Conservation (phyloP, 2,888 invertebrate species). For the Tortricodes alternella region DNA sequence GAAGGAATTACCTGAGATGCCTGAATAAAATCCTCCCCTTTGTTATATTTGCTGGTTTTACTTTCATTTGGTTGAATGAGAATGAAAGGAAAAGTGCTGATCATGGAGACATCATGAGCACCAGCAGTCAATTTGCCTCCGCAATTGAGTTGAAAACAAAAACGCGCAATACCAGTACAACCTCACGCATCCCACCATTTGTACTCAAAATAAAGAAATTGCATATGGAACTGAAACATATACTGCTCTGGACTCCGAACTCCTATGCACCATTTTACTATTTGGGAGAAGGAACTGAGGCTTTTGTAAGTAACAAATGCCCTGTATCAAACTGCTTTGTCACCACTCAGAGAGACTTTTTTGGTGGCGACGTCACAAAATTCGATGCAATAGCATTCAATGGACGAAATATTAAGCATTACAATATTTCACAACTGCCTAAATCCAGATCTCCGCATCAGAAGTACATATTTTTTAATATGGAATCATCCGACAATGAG, state of each 20-base stretch:
- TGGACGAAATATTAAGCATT: conserved; percentile 50
- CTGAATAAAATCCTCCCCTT: too few relatives aligned
- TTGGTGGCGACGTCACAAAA: conserved; percentile 50
- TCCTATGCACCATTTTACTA: conserved; percentile 58
- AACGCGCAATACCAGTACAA: too few relatives aligned
- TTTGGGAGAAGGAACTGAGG: conserved; percentile 55
- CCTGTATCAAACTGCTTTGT: conserved; percentile 63
- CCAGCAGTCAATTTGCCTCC: too few relatives aligned
- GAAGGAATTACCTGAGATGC: too few relatives aligned
- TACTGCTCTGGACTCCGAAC: conserved; percentile 60
- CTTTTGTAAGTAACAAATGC: conserved; percentile 64
- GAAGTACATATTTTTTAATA: conserved; percentile 66
- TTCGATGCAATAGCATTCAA: conserved; percentile 69
- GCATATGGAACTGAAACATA: too few relatives aligned
- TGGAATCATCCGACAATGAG: conserved; percentile 68
- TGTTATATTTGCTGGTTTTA: too few relatives aligned
- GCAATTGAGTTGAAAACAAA: too few relatives aligned
- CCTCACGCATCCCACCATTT: too few relatives aligned
- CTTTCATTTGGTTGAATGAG: too few relatives aligned
- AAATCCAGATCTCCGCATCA: conserved; percentile 52
- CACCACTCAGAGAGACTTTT: conserved; percentile 50
- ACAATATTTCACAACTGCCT: conserved; percentile 45
- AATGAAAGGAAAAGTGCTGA: too few relatives aligned
- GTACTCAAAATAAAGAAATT: too few relatives aligned
- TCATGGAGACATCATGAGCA: too few relatives aligned